A percentile compares a stretch with the other conserved stretches of the same genome.
Evolutionary conservation across 2,113 vertebrate species (phyloP).

Genomic region (Sinocyclocheilus rhinocerous): DNA sequence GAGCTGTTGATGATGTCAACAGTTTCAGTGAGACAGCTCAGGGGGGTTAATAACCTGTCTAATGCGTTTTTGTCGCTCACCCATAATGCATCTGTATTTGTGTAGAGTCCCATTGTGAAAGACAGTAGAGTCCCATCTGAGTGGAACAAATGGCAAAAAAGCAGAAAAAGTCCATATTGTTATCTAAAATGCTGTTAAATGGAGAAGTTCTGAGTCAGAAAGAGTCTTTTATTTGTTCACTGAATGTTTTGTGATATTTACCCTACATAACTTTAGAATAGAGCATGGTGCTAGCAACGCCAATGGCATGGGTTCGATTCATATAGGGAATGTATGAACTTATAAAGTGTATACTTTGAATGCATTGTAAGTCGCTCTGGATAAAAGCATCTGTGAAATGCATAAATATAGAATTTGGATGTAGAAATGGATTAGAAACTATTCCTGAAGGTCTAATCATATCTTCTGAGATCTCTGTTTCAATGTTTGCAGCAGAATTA

Average conservation of each 20-base stretch:
- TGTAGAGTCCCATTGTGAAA: not conserved
- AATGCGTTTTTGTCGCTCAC: not conserved
- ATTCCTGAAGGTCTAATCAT: not conserved
- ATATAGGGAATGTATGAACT: not conserved
- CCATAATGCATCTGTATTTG: conserved; percentile 19
- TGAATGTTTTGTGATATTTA: not conserved
- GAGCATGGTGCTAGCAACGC: too few species aligned
- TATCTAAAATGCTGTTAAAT: not conserved
- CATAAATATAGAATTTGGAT: not conserved
- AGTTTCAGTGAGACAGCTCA: conserved; percentile 29
- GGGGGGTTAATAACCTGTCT: not conserved
- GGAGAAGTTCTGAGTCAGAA: too few species aligned
- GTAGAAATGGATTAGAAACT: not conserved
- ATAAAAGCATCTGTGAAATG: not conserved
- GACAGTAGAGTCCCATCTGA: not conserved
- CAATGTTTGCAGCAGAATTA: not conserved
- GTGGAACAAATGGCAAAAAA: not conserved
- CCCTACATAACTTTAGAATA: too few species aligned
- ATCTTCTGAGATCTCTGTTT: not conserved
- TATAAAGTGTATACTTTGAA: too few species aligned
- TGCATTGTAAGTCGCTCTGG: too few species aligned
- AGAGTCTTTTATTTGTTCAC: not conserved
- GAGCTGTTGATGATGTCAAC: conserved; percentile 30
- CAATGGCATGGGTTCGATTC: too few species aligned
- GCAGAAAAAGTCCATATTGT: not conserved